A percentile compares a stretch with the other conserved stretches of the same genome.
phyloP scores from a whole-genome alignment of 2,113 vertebrate species.

The Leiothrix lutea region DNA sequence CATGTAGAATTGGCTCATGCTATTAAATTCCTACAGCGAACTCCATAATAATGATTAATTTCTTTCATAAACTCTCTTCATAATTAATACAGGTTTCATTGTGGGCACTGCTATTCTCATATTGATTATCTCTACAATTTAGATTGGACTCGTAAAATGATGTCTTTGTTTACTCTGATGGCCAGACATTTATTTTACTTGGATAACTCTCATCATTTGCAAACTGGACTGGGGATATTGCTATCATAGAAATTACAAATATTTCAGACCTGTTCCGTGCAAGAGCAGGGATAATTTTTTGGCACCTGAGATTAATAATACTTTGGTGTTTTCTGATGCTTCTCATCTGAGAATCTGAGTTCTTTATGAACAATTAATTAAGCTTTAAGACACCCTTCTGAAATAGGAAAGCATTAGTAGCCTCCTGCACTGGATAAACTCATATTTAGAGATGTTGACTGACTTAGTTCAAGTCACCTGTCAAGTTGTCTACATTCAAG shows the following conservation, averaged over 20 bases:
- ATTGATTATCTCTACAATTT: slow-evolving; percentile 70
- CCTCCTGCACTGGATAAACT: slow-evolving; percentile 11
- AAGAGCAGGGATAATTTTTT: slow-evolving; percentile 40
- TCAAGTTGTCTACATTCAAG: neutral
- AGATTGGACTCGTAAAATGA: slow-evolving; percentile 63
- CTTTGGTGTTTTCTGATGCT: slow-evolving; percentile 42
- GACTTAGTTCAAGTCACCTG: neutral
- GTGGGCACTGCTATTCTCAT: slow-evolving; percentile 67
- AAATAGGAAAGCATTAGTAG: slow-evolving; percentile 34
- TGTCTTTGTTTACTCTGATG: slow-evolving; percentile 70
- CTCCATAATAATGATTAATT: slow-evolving; percentile 70
- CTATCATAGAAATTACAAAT: slow-evolving; percentile 50
- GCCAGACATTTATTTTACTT: slow-evolving; percentile 66
- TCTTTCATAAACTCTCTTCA: slow-evolving; percentile 72
- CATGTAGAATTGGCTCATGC: slow-evolving; percentile 50
- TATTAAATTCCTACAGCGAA: slow-evolving; percentile 70
- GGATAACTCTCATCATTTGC: slow-evolving; percentile 42
- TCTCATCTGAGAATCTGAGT: slow-evolving; percentile 32
- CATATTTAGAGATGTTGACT: neutral
- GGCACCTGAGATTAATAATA: slow-evolving; percentile 64
- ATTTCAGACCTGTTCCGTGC: slow-evolving; percentile 41
- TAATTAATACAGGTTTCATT: slow-evolving; percentile 77
- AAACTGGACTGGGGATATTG: slow-evolving; percentile 44
- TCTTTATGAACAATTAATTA: slow-evolving; percentile 69
- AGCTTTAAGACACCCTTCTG: slow-evolving; percentile 50